Evolutionary conservation across 2,113 vertebrate species (phyloP), one percentile per base, ranked within the genome.

Genomic region (Salvelinus sp.): DNA sequence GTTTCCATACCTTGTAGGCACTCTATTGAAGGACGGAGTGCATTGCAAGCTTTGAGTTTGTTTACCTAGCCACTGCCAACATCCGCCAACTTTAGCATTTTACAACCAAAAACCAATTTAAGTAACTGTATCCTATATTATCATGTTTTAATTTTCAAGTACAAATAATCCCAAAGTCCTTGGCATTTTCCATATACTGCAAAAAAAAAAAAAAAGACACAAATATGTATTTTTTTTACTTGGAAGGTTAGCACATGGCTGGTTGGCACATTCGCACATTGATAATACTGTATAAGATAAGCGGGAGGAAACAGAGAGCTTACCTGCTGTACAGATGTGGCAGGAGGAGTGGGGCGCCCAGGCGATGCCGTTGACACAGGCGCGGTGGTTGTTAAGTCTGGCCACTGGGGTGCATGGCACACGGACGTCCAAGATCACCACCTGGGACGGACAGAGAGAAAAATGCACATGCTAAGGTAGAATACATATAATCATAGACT

Each of bases 341-440:
- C 98, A 99, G 47, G 98, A 99, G n/a, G 98, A 99, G 89, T 99
- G 97, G 18, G 98, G 97, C 9, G 98, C 98, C 98, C 98, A 99
- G 58, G 97, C 98, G 79, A 99, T 99, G 84, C 97, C 98, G 79
- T 99, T 99, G 60, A 99, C 98, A 77, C 98, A 99, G 0, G 98
- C 98, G 66, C 97, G 96, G 85, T 99, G 98, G 91, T 99, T 99
- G 90, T 99, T 99, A 78, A 99, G 94, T 69, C 98, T 95, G 82
- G 98, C 98, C 12, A 99, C 98, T 0, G 98, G 98, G 1, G 98
- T 99, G 90, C 98, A 99, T 0, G 98, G 98, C 80, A 99, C 98
- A 79, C 98, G 95, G 18, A 99, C 98, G n/a, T 99, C 98, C 73
- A 99, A 92, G 88, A 99, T 99, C 76, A 99, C 97, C 78, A 99